Conservation (phyloP, 2,888 invertebrate genomes). For the Bibio marci region DNA sequence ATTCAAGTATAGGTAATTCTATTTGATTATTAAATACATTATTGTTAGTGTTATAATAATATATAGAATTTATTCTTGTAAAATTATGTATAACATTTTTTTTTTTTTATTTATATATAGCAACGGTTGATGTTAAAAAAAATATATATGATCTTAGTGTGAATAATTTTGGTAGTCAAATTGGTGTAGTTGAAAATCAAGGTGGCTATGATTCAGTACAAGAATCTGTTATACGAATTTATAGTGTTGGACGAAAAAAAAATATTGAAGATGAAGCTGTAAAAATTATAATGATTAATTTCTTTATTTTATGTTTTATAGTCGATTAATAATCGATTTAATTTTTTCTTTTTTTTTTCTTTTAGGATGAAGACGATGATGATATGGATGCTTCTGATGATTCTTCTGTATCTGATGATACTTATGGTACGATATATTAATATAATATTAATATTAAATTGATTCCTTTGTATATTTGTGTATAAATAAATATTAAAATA, state of each 20-base stretch:
- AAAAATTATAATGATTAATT: constrained; percentile 13
- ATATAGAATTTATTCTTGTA: too few relatives aligned
- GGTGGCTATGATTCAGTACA: constrained; percentile 68
- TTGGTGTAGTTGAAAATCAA: constrained; percentile 82
- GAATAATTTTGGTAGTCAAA: constrained; percentile 67
- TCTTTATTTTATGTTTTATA: not conserved
- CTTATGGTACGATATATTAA: constrained; percentile 21
- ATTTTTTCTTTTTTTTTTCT: constrained; percentile 8
- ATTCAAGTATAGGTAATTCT: constrained; percentile 70
- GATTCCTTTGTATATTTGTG: constrained; percentile 1
- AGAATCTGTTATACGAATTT: constrained; percentile 79
- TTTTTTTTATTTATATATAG: constrained; percentile 29
- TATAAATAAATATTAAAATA: not conserved
- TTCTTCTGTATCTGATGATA: constrained; percentile 29
- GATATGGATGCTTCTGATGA: constrained; percentile 42
- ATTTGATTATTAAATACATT: not conserved
- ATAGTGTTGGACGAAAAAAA: constrained; percentile 77
- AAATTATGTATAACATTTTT: too few relatives aligned
- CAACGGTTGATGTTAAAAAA: constrained; percentile 84
- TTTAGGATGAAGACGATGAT: constrained; percentile 45
- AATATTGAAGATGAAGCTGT: constrained; percentile 82
- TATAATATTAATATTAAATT: too few relatives aligned
- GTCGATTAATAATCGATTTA: not conserved
- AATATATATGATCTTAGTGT: constrained; percentile 75
- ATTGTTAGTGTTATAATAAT: too few relatives aligned